Conservation (phyloP, 2,113 vertebrate genomes). For the Diphyllodes magnificus region DNA sequence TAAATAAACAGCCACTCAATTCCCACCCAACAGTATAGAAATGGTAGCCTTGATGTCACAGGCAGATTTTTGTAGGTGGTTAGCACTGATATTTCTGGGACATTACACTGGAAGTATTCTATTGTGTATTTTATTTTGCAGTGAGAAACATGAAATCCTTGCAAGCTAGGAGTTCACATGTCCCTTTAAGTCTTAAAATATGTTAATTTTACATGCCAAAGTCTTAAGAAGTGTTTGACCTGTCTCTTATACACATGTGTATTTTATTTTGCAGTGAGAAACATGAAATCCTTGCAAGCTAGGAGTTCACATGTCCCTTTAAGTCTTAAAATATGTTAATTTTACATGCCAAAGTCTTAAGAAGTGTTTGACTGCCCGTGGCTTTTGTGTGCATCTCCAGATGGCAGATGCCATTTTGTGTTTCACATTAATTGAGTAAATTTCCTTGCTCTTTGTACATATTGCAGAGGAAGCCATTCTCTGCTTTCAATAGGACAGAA, state of each 20-base stretch:
- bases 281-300: background rate
- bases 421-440: slow-evolving; percentile 79
- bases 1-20: background rate
- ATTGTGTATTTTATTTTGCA: background rate
- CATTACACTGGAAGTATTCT: background rate
- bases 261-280: background rate
- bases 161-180: background rate
- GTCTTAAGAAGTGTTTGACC: slow-evolving; percentile 77
- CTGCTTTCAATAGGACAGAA: slow-evolving; percentile 75
- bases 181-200: slow-evolving; percentile 67
- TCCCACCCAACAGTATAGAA: background rate
- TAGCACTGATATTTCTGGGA: background rate
- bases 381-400: slow-evolving; percentile 75
- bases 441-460: slow-evolving; percentile 79
- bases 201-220: slow-evolving; percentile 74
- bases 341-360: slow-evolving; percentile 77
- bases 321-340: slow-evolving; percentile 68
- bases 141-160: background rate
- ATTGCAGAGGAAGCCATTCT: slow-evolving; percentile 75
- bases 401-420: slow-evolving; percentile 79
- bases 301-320: slow-evolving; percentile 52
- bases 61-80: background rate
- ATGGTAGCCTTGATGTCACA: background rate
- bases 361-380: slow-evolving; percentile 70
- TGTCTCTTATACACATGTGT: too few relatives aligned